A percentile compares a stretch with the other conserved stretches of the same genome.
Conservation (phyloP, 2,888 invertebrate species). For the Bursaphelenchus okinawaensis region DNA sequence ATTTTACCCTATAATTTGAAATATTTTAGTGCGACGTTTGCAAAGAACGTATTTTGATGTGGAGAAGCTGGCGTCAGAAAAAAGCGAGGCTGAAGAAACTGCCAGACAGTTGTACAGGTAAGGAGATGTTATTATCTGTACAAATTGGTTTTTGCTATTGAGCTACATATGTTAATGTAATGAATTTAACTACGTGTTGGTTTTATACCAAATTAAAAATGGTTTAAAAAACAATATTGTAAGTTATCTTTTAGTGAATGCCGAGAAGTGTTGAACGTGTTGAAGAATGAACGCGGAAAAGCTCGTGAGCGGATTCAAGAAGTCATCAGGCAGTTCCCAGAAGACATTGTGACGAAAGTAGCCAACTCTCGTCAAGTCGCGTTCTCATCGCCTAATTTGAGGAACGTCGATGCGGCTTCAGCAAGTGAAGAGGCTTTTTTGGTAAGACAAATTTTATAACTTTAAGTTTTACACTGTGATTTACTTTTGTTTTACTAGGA, state of each 20-base stretch:
- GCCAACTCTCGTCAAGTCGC: constrained; percentile 9
- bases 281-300: constrained; percentile 59
- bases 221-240: no score
- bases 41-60: constrained; percentile 56
- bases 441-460: constrained; percentile 21
- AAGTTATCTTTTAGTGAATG: constrained; percentile 69
- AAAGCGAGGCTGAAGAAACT: constrained; percentile 91
- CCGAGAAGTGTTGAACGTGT: constrained; percentile 73
- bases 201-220: no score
- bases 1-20: not conserved
- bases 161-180: no score
- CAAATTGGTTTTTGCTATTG: no score
- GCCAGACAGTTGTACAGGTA: constrained; percentile 86
- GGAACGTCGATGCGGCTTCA: constrained; percentile 17
- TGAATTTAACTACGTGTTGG: not conserved
- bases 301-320: constrained; percentile 38
- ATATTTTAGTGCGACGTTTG: constrained; percentile 41
- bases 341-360: constrained; percentile 12
- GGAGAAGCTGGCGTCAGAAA: constrained; percentile 68
- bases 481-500: no score
- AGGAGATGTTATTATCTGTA: no score
- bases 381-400: not conserved
- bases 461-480: no score
- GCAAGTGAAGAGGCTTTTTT: constrained; percentile 39
- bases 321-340: constrained; percentile 40